A percentile compares a stretch with the other conserved stretches of the same genome.
Evolutionary conservation across 2,113 vertebrate species (phyloP).

Genomic region (rabbit (Oryctolagus cuniculus)): mOryCun1.1 NC_091440.1:67518501-67519000

Average conservation of each 20-base stretch:
- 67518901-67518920: neutral
- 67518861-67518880: neutral
- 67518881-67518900: neutral
- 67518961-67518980: slow-evolving; percentile 8
- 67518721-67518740: no score
- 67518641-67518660: no score
- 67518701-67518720: no score
- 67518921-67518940: neutral
- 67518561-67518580: no score
- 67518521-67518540: no score
- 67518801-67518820: neutral
- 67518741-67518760: neutral
- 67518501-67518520: no score
- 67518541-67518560: no score
- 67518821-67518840: slow-evolving; percentile 20
- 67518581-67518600: no score
- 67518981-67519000: neutral
- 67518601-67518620: no score
- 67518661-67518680: no score
- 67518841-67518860: neutral
- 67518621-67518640: no score
- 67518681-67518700: no score
- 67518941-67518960: neutral
- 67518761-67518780: neutral
- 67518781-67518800: neutral